Base-by-base conservation (phyloP, 2,113 vertebrate genomes). In the Misgurnus anguillicaudatus region DNA sequence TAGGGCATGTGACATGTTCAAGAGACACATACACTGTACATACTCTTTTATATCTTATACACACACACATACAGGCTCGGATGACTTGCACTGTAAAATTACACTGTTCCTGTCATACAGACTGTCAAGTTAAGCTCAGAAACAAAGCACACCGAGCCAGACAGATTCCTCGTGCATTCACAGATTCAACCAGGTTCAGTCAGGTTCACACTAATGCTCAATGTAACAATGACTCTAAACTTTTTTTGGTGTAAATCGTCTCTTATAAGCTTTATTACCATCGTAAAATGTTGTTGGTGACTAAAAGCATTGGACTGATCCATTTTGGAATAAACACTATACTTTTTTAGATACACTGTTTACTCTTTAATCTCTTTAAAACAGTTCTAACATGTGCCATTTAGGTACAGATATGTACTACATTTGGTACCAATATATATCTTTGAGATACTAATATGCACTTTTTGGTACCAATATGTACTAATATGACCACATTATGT, bases 81-180 rank as follows among this genome's bases (percentile, higher is more conserved):
- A 76, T 39, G n/a, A 45, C 75, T 77, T 68, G 47, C 82, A 82
- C 63, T 81, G 39, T 86, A 69, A 89, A 86, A 51, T 81, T 87
- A 80, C 83, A 83, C 82, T 36, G 9, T 85, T 88, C 85, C 82
- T 86, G 90, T 89, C 53, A 45, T 82, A 88, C 87, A 41, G 80
- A 82, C 89, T 88, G 80, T 62, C 60, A 53, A 61, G 71, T 42
- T 79, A 57, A 67, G 41, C 76, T 63, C 69, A 48, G 82, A 84
- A 77, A 67, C 80, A 73, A 75, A 83, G 80, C 76, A 87, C 77
- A 88, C 86, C 86, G 79, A 80, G 65, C 36, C 53, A 57, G 24
- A 79, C 17, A 21, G 55, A 62, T 81, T 86, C 85, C 86, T 87
- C 21, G 48, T 66, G 73, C 83, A 21, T 24, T 6, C 1, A 58